These are phyloP conservation scores for Coregonus ussuriensis DNA, from an alignment of 2,797 vertebrate species.

Conservation along the genomic window DNA sequence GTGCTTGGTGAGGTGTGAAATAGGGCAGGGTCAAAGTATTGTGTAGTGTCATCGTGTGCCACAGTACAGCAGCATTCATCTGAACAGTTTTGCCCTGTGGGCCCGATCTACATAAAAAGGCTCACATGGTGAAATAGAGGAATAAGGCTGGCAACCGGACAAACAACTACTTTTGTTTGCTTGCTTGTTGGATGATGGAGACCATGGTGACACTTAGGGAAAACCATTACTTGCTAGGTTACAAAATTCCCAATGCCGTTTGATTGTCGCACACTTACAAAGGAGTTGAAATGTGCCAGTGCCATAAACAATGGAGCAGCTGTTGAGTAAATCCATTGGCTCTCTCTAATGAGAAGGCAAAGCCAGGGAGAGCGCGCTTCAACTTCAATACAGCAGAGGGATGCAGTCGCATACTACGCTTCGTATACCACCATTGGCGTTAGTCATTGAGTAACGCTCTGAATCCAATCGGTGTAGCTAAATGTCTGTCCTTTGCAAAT, in stretches of 20 bases:
- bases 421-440: not conserved
- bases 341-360: conserved; percentile 32
- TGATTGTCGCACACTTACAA: conserved; percentile 48
- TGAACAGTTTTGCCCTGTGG: not conserved
- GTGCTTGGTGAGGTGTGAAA: conserved; percentile 8
- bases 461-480: not conserved
- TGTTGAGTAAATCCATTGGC: conserved; percentile 33
- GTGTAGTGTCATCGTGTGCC: not conserved
- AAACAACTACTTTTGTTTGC: conserved; percentile 51
- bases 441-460: not conserved
- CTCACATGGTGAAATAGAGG: not conserved
- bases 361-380: conserved; percentile 19
- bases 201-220: conserved; percentile 29
- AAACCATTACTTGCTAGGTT: conserved; percentile 45
- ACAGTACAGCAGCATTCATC: not conserved
- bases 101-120: not conserved
- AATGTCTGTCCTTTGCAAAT: not conserved
- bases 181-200: conserved; percentile 54
- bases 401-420: not conserved
- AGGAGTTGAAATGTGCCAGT: conserved; percentile 49
- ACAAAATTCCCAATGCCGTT: conserved; percentile 51
- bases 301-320: conserved; percentile 28
- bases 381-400: conserved; percentile 13
- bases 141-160: conserved; percentile 43
- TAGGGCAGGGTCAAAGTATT: conserved; percentile 1